Base-by-base conservation (phyloP, 2,797 vertebrate genomes). In the Fringilla coelebs region DNA sequence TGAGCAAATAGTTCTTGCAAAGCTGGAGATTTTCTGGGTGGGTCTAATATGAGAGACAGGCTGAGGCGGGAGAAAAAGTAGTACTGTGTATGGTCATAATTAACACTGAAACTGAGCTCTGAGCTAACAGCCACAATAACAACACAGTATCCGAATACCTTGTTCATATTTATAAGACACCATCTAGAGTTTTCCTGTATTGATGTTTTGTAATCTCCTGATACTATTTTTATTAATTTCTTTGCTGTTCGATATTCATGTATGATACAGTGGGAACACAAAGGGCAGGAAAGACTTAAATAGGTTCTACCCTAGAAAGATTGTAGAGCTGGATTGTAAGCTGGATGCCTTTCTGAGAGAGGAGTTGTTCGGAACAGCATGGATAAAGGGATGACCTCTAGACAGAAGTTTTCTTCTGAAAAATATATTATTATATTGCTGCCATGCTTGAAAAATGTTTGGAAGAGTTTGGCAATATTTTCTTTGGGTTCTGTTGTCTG, bases 201-300 rank as follows among this genome's bases (percentile, higher is more conserved):
- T n/a, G 52, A 18, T 48, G 43, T 67, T 67, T 40, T 49, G 19
- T 41, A 29, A 19, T 68, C 25, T 68, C 24, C 43, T 67, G 18
- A 18, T 57, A n/a, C 29, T n/a, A 12, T 29, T 58, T 58, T 29
- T 40, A 67, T 18, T 49, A 29, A 49, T 68, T 68, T 68, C 25
- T 58, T 68, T 48, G 43, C 29, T 48, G 16, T 41, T 80, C 0
- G 1, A 20, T 49, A 22, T 80, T 68, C 20, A 7, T 13, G 13
- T 58, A 17, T 1, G 4, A 22, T 38, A 8, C 31, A 29, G 2
- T 25, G 25, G 16, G 16, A 41, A 18, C 20, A 9, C 2, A 6
- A 13, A 49, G 15, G 19, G 3, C 25, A 41, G 43, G 43, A 58
- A 34, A 24, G 10, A 24, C 19, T n/a, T n/a, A 15, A 49, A 38